phyloP scores from a whole-genome alignment of 2,888 invertebrate genomes.

The Operophtera brumata region DNA sequence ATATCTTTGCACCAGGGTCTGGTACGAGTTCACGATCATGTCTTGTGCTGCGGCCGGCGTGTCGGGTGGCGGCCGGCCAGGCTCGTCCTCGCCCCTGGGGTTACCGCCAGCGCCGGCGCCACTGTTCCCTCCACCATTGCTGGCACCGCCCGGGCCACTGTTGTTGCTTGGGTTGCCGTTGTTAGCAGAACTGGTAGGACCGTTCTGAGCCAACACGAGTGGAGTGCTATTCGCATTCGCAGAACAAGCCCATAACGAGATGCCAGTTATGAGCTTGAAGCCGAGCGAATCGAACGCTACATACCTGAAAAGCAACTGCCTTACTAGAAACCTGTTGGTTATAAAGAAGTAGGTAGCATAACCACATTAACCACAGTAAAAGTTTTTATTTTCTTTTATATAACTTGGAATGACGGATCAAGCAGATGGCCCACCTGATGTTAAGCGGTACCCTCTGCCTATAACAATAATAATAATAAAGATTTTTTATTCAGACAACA shows the following conservation, averaged over 20 bases:
- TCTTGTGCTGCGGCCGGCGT: slow-evolving; percentile 59
- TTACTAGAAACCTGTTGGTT: too few relatives aligned
- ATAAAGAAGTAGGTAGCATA: too few relatives aligned
- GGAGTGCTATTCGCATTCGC: slow-evolving; percentile 39
- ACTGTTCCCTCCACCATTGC: not conserved
- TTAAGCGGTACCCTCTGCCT: too few relatives aligned
- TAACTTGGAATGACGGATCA: too few relatives aligned
- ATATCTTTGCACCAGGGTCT: slow-evolving; percentile 74
- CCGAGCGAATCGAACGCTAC: slow-evolving; percentile 92
- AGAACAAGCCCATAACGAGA: slow-evolving; percentile 76
- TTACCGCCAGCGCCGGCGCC: not conserved
- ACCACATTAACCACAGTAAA: too few relatives aligned
- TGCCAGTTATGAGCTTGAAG: slow-evolving; percentile 90
- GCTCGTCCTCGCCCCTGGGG: slow-evolving; percentile 5
- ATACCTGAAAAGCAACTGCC: slow-evolving; percentile 80
- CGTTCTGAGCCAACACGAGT: slow-evolving; percentile 43
- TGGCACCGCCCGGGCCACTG: slow-evolving; percentile 41
- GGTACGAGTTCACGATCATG: slow-evolving; percentile 73
- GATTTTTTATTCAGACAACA: too few relatives aligned
- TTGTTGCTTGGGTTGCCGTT: slow-evolving; percentile 5
- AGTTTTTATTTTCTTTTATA: too few relatives aligned
- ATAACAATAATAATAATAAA: too few relatives aligned
- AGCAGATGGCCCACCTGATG: too few relatives aligned
- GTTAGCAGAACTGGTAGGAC: slow-evolving; percentile 19
- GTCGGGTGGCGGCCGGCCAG: slow-evolving; percentile 43